Conservation (phyloP, 1,140 invertebrate genomes). For the Bradynema listronoti region DNA sequence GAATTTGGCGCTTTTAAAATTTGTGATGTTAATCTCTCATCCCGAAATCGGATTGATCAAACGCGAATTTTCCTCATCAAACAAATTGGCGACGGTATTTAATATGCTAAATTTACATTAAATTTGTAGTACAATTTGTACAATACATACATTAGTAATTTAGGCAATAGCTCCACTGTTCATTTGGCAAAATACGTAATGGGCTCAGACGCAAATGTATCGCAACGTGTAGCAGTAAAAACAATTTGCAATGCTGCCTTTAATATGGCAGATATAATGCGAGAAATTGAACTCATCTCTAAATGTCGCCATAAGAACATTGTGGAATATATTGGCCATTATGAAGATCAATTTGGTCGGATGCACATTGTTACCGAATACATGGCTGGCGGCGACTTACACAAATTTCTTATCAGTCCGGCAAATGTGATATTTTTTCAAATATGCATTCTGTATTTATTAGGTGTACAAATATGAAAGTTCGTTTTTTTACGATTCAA, state of each 20-base stretch:
- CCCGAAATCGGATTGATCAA: no score
- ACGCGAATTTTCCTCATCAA: slow-evolving; percentile 1
- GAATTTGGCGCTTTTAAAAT: no score
- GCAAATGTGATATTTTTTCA: slow-evolving; percentile 31
- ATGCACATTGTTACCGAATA: slow-evolving; percentile 36
- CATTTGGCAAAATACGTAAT: slow-evolving; percentile 1
- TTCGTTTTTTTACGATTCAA: no score
- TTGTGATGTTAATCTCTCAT: no score
- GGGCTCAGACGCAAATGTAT: not conserved
- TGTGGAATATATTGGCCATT: slow-evolving; percentile 14
- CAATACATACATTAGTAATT: not conserved
- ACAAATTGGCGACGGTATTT: slow-evolving; percentile 11
- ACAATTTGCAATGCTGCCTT: not conserved
- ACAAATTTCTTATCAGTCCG: slow-evolving; percentile 11
- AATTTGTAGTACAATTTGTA: not conserved
- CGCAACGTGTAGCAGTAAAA: slow-evolving; percentile 1
- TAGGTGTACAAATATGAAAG: no score
- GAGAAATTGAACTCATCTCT: slow-evolving; percentile 16
- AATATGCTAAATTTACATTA: not conserved
- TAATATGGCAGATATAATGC: slow-evolving; percentile 6
- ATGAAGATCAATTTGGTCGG: slow-evolving; percentile 13
- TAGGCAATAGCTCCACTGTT: not conserved
- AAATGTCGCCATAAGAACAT: slow-evolving; percentile 16
- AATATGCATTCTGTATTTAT: no score
- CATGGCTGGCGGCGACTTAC: slow-evolving; percentile 29